Evolutionary conservation across 2,888 invertebrate genomes (phyloP), one percentile per base, ranked within the genome.

Genomic region (Ceratothoa steindachneri): DNA sequence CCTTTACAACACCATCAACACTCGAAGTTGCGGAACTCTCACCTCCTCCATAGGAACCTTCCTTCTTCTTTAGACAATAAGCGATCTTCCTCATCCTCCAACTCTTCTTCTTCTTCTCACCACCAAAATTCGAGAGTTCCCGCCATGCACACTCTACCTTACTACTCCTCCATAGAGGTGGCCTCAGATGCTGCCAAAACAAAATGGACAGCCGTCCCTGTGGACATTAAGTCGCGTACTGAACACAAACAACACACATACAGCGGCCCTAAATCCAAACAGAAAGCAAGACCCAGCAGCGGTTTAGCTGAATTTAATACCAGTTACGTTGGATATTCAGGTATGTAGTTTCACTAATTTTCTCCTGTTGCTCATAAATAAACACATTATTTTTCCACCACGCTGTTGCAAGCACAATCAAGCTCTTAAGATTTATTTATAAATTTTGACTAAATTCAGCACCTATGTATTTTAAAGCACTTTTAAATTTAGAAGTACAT

Each of bases 1-100:
- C 65, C 41, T 19, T n/a, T 51, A 52, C 65, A 65, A 27, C 31
- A 66, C 51, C 53, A 52, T 15, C 65, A 65, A 24, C 66, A 71
- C 19, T 30, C 51, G 22, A 73, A 71, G 15, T 69, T 67, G 64
- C 52, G 71, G 27, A 71, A 74, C 52, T 65, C 76, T 15, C 72
- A 76, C 29, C 75, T 74, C 53, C 72, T 73, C 30, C 79, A 79
- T 60, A 75, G 76, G 24, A 73, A 73, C 30, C 76, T 76, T 70
- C 79, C 79, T 22, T 52, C 41, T n/a, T 71, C 74, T 30, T 31
- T 78, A 30, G 78, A 78, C 22, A 75, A 22, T n/a, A 73, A 71
- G 31, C 67, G 75, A 4, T 41, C 55, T 2, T 75, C 71, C 5
- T 71, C 78, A 12, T 71, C 71, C 51, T 71, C 71, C 22, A 66